Percentiles rank a stretch among this genome's conserved stretches.
Evolutionary conservation across 2,113 vertebrate genomes (phyloP).

Genomic region (Nanorana parkeri): DNA sequence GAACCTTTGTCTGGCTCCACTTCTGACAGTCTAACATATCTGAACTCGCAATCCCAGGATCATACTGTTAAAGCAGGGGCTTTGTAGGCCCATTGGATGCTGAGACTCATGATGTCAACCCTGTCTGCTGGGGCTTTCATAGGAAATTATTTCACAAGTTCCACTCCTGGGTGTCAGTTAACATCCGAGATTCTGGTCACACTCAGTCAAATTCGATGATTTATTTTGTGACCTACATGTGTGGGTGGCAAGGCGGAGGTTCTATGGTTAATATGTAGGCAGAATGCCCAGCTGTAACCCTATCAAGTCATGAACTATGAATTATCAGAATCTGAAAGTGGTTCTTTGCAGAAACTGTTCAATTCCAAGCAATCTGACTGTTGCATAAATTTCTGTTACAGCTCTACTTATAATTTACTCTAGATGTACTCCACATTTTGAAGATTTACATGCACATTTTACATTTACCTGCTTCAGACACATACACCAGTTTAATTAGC

Average conservation of each 20-base stretch:
- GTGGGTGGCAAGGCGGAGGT: conserved; percentile 57
- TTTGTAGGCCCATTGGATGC: conserved; percentile 69
- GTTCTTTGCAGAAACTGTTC: conserved; percentile 7
- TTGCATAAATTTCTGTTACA: not conserved
- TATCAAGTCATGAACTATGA: conserved; percentile 1
- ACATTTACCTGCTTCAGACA: too few relatives aligned
- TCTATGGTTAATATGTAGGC: conserved; percentile 54
- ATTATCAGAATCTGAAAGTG: conserved; percentile 27
- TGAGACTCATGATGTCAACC: conserved; percentile 66
- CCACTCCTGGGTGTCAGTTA: conserved; percentile 71
- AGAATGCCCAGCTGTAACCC: conserved; percentile 61
- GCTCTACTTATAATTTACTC: not conserved
- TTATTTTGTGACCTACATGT: conserved; percentile 67
- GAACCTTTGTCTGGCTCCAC: conserved; percentile 59
- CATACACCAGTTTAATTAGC: too few relatives aligned
- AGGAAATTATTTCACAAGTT: conserved; percentile 73
- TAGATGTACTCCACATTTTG: too few relatives aligned
- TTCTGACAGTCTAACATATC: conserved; percentile 58
- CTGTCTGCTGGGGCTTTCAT: conserved; percentile 69
- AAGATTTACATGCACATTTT: too few relatives aligned
- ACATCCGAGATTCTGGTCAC: conserved; percentile 61
- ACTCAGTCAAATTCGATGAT: conserved; percentile 66
- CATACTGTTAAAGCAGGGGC: conserved; percentile 62
- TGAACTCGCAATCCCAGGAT: conserved; percentile 66
- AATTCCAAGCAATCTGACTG: not conserved